Evolutionary conservation across 92 coral and sea anemone species (phyloP), one percentile per base, ranked within the genome.

Genomic region (Desmophyllum pertusum): DNA sequence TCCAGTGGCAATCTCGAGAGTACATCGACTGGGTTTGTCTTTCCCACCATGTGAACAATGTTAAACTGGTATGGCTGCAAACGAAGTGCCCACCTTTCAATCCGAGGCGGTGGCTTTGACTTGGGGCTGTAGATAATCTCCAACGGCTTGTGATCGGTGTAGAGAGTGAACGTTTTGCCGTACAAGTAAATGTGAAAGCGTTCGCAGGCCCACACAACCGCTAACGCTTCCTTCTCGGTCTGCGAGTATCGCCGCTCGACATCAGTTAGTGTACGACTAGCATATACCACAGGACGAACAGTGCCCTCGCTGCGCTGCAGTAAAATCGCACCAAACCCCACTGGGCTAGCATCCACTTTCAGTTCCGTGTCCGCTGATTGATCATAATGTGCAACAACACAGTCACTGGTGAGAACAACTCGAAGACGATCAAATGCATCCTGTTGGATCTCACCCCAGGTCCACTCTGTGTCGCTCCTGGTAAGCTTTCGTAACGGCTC

Each of bases 21-120:
- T 3, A 86, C 75, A 57, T 79, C 80, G 13, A 70, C 84, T 62
- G 89, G 89, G 66, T 77, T 77, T 43, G 73, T 71, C 51, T 30
- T 59, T 40, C 87, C 87, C n/a, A 83, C 70, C 52, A 68, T 77
- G 71, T 85, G 84, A 4, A 63, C 57, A 45, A 45, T 14, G 14
- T 45, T 14, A 87, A 75, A 73, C n/a, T n/a, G 29, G 78, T 48
- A 46, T 29, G 61, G 55, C 40, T 45, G 78, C 39, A 42, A 33
- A 27, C 59, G 38, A 25, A 72, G 78, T 48, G 78, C 61, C 63
- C 62, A 73, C 15, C 61, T 1, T 45, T 73, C 78, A 42, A 43
- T 48, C 55, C 29, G 63, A 27, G 78, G 77, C 46, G 77, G 59
- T 1, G 77, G 41, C 43, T 48, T 73, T 14, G 77, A 73, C 61